Base-by-base conservation (phyloP, 2,113 vertebrate species). In the Amphiprion ocellaris region DNA sequence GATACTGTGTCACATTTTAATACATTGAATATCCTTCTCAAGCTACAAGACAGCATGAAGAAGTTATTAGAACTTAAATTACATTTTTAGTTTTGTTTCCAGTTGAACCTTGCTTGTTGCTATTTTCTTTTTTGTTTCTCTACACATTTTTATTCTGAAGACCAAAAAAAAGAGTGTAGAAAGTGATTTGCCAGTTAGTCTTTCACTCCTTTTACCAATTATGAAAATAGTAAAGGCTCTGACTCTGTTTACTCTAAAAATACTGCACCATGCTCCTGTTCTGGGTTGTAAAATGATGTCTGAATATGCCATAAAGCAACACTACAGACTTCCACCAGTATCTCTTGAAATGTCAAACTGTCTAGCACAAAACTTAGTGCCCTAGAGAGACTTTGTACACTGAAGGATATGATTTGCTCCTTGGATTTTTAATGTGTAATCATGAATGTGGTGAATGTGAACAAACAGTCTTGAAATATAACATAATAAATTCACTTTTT, bases 91-190 rank as follows among this genome's bases (percentile, higher is more conserved):
- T 39, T 10, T 21, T 62, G 1, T n/a, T 33, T 44, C 19, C 46
- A 55, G 0, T 44, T 41, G 10, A 33, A 55, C 56, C 17, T 15
- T 0, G 2, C 49, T n/a, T 54, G 24, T 28, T 19, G 0, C 0
- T 50, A n/a, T 1, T 37, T 30, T 33, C 14, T 28, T 64, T 16
- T 46, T 12, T 41, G 39, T 41, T 10, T 41, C 9, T 41, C 9
- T 44, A 44, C 41, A 10, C 33, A 10, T 37, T 37, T 44, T 44
- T 15, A 44, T 44, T 15, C 41, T 44, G 12, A 44, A 44, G 12
- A 44, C 12, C 41, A 44, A 0, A 12, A 8, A 21, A 49, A 28
- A 56, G 0, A 39, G 21, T n/a, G 11, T 2, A 24, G 4, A 30
- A 49, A 37, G 33, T 54, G 1, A 19, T 6, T 30, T 30, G 5